Conservation (phyloP, 2,888 invertebrate species). For the Harpalus rufipes region DNA sequence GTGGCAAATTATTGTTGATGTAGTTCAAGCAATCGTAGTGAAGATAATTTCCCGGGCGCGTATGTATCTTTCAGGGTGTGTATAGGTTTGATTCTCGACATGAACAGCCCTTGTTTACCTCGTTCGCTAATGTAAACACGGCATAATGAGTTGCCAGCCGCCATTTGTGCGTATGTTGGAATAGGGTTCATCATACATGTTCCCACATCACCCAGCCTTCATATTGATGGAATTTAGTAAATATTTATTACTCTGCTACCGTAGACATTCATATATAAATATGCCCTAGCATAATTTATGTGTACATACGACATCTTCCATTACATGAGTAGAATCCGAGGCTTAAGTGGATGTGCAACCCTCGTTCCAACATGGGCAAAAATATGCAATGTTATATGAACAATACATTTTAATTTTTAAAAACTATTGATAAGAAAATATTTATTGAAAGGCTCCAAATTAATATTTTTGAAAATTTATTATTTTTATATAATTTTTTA, state of each 20-base stretch:
- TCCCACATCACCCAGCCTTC: background rate
- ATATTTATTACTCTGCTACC: background rate
- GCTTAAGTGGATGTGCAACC: too few relatives aligned
- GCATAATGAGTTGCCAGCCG: conserved; percentile 16
- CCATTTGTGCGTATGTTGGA: conserved; percentile 23
- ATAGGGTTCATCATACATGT: conserved; percentile 17
- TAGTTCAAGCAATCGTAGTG: background rate
- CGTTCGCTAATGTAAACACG: conserved; percentile 39
- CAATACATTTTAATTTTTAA: too few relatives aligned
- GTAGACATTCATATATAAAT: background rate
- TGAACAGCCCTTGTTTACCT: conserved; percentile 41
- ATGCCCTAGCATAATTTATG: background rate
- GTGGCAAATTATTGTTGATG: background rate
- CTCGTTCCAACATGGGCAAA: too few relatives aligned
- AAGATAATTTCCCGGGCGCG: conserved; percentile 21
- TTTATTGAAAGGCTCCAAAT: too few relatives aligned
- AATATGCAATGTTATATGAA: too few relatives aligned
- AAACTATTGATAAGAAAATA: too few relatives aligned
- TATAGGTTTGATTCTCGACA: background rate
- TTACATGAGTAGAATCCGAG: too few relatives aligned
- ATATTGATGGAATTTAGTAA: conserved; percentile 6
- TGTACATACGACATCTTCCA: background rate
- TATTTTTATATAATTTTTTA: too few relatives aligned
- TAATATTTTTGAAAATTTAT: too few relatives aligned
- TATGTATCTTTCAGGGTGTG: conserved; percentile 21